phyloP scores from a whole-genome alignment of 2,113 vertebrate genomes.

The Scolopax mira region DNA sequence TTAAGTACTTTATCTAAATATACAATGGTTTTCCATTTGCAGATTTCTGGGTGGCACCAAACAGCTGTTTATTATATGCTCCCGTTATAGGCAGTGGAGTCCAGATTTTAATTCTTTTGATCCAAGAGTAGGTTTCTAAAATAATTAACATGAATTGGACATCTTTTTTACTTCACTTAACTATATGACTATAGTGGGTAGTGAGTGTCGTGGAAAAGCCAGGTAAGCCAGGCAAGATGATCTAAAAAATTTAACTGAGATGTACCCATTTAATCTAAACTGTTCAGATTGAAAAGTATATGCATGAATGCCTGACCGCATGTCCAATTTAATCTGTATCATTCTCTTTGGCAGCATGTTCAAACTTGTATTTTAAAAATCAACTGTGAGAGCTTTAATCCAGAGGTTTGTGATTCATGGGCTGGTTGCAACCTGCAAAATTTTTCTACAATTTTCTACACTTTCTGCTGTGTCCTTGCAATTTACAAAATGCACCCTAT shows the following conservation, averaged over 20 bases:
- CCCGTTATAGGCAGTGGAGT: background rate
- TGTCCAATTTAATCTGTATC: background rate
- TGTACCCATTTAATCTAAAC: background rate
- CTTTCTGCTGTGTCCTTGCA: background rate
- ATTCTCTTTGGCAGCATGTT: background rate
- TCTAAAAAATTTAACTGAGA: background rate
- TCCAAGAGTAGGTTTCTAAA: background rate
- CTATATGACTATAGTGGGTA: background rate
- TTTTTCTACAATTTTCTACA: background rate
- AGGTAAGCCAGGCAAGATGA: background rate
- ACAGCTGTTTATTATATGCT: background rate
- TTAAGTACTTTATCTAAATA: background rate
- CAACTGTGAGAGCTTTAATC: background rate
- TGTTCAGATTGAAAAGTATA: background rate
- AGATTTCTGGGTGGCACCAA: background rate
- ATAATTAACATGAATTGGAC: background rate
- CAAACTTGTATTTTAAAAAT: background rate
- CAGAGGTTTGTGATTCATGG: background rate
- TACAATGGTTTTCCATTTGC: background rate
- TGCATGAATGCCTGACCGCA: background rate
- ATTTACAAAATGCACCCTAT: background rate
- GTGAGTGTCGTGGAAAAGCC: background rate
- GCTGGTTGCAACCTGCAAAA: background rate
- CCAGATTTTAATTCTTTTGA: background rate
- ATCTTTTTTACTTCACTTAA: background rate